Conservation (phyloP, 2,113 vertebrate species). For the Aldabrachelys gigantea region DNA sequence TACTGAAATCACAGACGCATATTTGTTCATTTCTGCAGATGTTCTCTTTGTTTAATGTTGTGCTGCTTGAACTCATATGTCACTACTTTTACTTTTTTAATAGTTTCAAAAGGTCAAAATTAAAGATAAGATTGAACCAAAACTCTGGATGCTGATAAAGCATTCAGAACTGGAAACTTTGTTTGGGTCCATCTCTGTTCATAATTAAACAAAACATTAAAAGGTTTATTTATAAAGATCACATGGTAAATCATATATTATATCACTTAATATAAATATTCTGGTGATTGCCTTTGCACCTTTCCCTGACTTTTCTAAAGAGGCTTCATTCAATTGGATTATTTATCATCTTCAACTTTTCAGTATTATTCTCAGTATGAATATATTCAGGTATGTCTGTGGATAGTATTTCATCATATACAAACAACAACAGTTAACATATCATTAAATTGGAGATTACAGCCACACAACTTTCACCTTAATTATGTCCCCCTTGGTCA, state of each 20-base stretch:
- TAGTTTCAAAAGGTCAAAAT: not conserved
- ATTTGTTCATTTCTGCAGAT: rapidly evolving
- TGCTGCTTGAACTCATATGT: rapidly evolving
- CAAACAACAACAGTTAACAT: not conserved
- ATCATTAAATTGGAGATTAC: not conserved
- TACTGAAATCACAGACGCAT: not conserved
- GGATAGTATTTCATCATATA: not conserved
- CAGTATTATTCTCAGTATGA: not conserved
- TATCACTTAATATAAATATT: not conserved
- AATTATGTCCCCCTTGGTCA: not conserved
- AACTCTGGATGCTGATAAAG: not conserved
- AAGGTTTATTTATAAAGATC: not conserved
- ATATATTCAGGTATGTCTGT: not conserved
- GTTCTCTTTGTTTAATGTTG: rapidly evolving
- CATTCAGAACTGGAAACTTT: not conserved
- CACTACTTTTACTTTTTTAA: not conserved
- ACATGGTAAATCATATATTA: not conserved
- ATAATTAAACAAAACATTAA: not conserved
- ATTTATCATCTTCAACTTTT: not conserved
- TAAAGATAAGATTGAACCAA: not conserved
- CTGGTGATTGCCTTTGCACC: not conserved
- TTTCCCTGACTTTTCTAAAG: not conserved
- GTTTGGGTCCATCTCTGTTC: not conserved
- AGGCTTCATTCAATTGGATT: not conserved
- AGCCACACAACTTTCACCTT: not conserved